Percentiles rank a stretch among this genome's conserved stretches.
These are phyloP conservation scores for Nasonovia ribisnigri DNA, from an alignment of 2,888 invertebrate species.

Conservation along the genomic window DNA sequence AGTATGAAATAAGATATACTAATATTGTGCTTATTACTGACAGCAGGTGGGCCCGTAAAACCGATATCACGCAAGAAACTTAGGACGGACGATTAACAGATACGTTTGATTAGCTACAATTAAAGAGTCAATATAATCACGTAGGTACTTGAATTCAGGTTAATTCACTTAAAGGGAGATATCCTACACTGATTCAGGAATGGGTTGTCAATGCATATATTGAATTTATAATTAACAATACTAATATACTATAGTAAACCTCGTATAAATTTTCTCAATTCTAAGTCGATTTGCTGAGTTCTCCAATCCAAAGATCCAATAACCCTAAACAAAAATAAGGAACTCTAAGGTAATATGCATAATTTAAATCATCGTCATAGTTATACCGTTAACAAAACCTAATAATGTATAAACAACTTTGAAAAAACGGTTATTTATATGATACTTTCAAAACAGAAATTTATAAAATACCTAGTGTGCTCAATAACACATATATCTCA, in stretches of 20 bases:
- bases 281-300: neutral
- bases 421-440: too few species aligned
- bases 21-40: too few species aligned
- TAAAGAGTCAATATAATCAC: neutral
- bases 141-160: neutral
- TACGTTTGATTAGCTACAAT: neutral
- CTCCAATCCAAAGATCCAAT: neutral
- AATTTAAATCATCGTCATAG: neutral
- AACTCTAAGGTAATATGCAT: neutral
- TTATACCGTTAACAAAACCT: neutral
- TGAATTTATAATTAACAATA: neutral
- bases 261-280: neutral
- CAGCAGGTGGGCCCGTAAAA: neutral
- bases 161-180: neutral
- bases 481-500: neutral
- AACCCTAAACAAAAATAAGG: neutral
- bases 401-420: too few species aligned
- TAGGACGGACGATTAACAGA: neutral
- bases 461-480: neutral
- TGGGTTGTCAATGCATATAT: neutral
- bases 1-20: neutral
- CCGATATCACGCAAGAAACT: neutral
- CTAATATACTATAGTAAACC: neutral
- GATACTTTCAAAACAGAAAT: too few species aligned
- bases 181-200: neutral